A percentile compares a stretch with the other conserved stretches of the same genome.
These are phyloP conservation scores for Plebejus melissa DNA, from an alignment of 2,888 invertebrate species.

Conservation along the genomic window DNA sequence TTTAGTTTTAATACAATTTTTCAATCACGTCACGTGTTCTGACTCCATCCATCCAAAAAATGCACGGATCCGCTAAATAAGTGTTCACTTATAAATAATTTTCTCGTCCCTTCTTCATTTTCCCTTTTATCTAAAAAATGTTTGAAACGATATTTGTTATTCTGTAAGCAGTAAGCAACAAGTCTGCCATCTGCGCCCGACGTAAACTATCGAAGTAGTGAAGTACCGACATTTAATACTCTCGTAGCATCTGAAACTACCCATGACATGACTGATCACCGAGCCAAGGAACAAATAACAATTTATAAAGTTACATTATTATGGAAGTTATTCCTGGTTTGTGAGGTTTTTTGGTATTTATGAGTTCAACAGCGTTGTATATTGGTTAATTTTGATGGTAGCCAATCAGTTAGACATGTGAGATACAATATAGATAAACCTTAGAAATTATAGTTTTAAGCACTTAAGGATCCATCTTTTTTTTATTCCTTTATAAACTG, in stretches of 20 bases:
- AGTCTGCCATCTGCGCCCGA: neutral
- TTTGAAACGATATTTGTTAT: neutral
- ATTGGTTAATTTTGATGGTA: no score
- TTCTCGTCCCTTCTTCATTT: neutral
- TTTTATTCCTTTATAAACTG: neutral
- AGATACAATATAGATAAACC: neutral
- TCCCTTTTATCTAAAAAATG: neutral
- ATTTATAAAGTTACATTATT: neutral
- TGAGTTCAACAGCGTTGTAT: no score
- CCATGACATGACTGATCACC: constrained; percentile 2
- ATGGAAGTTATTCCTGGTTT: neutral
- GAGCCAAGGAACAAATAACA: neutral
- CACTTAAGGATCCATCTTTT: neutral
- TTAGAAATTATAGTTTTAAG: no score
- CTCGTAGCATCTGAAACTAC: neutral
- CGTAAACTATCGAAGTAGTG: neutral
- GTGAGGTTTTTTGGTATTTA: neutral
- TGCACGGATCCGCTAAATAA: no score
- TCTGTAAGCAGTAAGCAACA: neutral
- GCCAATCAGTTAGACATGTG: neutral
- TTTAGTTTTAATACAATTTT: no score
- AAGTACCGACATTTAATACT: constrained; percentile 4
- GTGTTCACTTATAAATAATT: neutral
- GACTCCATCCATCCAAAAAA: no score
- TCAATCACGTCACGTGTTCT: no score